Evolutionary conservation across 2,797 vertebrate species (phyloP).

Genomic region (Fratercula arctica): DNA sequence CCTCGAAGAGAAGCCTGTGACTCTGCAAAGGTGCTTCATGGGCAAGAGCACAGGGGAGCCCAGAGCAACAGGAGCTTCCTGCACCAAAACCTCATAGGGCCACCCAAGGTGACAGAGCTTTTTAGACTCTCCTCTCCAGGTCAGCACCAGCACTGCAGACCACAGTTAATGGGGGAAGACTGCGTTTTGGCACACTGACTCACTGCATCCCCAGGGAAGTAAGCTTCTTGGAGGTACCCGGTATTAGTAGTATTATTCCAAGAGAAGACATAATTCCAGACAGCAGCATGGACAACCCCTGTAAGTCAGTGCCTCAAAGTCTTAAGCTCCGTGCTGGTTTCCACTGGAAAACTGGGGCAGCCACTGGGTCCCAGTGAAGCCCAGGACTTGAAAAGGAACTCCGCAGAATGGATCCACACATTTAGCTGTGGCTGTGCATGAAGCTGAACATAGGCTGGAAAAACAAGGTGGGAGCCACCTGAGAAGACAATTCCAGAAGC

Average conservation of each 20-base stretch:
- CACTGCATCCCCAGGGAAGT: accelerated
- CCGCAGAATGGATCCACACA: accelerated
- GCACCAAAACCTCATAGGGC: not conserved
- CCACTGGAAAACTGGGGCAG: not conserved
- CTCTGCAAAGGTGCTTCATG: not conserved
- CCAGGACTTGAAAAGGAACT: accelerated
- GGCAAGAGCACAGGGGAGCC: not conserved
- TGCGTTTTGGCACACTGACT: not conserved
- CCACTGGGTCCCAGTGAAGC: accelerated
- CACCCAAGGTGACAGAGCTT: too few relatives aligned
- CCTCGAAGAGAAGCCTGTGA: not conserved
- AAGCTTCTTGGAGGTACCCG: not conserved
- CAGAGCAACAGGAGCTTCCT: not conserved
- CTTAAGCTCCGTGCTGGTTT: accelerated
- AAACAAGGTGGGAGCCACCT: accelerated
- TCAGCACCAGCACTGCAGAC: not conserved
- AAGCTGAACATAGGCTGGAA: accelerated
- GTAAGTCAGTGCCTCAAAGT: accelerated
- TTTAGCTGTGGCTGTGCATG: accelerated
- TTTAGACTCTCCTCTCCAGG: not conserved
- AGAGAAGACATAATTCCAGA: not conserved
- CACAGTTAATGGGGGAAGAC: accelerated
- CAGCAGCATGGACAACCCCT: not conserved
- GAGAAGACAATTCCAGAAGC: too few relatives aligned
- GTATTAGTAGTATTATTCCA: not conserved